Evolutionary conservation across 2,113 vertebrate species (phyloP).

Genomic region (Salvelinus alpinus): DNA sequence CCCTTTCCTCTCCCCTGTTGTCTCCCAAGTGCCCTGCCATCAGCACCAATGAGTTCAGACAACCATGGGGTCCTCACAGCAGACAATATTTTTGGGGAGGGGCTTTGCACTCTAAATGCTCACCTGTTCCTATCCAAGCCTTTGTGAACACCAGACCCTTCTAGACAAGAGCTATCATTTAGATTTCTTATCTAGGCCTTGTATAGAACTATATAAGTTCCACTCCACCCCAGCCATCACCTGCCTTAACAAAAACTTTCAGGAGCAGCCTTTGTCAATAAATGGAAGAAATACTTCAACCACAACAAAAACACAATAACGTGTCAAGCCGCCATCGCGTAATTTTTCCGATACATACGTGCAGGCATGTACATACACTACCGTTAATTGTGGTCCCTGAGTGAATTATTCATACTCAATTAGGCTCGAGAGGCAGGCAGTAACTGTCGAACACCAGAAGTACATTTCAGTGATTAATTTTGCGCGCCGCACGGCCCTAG

Average conservation of each 20-base stretch:
- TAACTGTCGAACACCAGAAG: conserved; percentile 52
- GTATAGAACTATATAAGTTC: too few relatives aligned
- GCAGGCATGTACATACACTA: not conserved
- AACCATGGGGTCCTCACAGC: conserved; percentile 1
- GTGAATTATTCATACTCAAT: conserved; percentile 74
- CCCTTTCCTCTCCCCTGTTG: conserved; percentile 2
- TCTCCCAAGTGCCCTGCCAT: not conserved
- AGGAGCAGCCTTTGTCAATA: conserved; percentile 13
- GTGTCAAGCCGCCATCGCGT: conserved; percentile 31
- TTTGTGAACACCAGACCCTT: too few relatives aligned
- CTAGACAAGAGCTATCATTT: too few relatives aligned
- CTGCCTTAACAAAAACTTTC: not conserved
- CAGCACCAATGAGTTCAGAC: conserved; percentile 12
- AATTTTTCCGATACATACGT: not conserved
- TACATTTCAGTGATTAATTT: conserved; percentile 69
- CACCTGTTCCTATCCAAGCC: not conserved
- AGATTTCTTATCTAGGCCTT: too few relatives aligned
- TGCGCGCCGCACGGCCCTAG: conserved; percentile 59
- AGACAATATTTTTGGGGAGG: not conserved
- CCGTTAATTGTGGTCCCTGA: conserved; percentile 34
- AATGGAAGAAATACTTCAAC: not conserved
- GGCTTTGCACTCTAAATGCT: too few relatives aligned
- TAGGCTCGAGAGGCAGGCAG: conserved; percentile 57
- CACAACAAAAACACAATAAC: conserved; percentile 25
- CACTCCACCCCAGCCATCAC: not conserved